Evolutionary conservation across 2,888 invertebrate genomes (phyloP).

Genomic region (Acanthopleura granulata): DNA sequence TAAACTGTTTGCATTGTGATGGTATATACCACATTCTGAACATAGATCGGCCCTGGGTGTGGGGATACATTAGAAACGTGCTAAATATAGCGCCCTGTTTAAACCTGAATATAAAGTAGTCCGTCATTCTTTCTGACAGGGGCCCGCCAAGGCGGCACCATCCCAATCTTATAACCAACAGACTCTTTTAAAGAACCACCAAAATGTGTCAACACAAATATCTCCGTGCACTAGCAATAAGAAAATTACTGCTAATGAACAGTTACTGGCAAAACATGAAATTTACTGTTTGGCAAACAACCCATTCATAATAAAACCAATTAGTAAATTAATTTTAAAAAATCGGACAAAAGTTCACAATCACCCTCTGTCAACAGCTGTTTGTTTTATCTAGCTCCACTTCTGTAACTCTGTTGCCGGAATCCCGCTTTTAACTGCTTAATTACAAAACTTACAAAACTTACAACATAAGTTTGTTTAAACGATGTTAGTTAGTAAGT

Average conservation of each 20-base stretch:
- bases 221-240: background rate
- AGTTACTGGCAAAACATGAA: background rate
- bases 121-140: background rate
- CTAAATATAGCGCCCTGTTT: constrained; percentile 9
- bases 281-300: background rate
- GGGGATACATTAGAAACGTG: constrained; percentile 7
- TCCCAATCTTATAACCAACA: constrained; percentile 5
- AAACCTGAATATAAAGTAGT: constrained; percentile 12
- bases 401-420: no score
- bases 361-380: no score
- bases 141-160: background rate
- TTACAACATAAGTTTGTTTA: no score
- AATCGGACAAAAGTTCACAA: no score
- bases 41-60: background rate
- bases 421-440: no score
- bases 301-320: no score
- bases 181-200: background rate
- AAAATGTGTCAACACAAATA: constrained; percentile 15
- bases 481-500: no score
- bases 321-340: no score
- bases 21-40: background rate
- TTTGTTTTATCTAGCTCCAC: no score
- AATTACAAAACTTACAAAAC: no score
- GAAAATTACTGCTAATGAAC: background rate
- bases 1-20: constrained; percentile 11